Evolutionary conservation across 2,888 invertebrate genomes (phyloP), one percentile per base, ranked within the genome.

Genomic region (Drymonia ruficornis): DNA sequence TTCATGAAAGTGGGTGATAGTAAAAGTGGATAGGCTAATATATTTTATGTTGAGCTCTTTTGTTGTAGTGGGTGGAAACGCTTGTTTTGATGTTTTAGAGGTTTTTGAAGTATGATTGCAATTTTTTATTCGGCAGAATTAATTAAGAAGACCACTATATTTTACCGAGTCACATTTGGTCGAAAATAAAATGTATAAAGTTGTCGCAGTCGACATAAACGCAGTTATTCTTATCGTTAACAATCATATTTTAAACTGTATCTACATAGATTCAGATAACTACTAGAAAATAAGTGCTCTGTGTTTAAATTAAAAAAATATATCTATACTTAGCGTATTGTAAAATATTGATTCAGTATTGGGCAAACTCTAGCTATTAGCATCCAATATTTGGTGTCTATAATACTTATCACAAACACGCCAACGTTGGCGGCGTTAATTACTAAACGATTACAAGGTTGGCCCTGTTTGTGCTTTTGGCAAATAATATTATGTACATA

Each of bases 401-500:
- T 59, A 61, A 28, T 45, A 51, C 53, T 43, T 44, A 59, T 58
- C 49, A 52, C 59, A 61, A 63, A 65, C 61, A 62, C 51, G 50
- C 60, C 61, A 63, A 61, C 56, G 67, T 67, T 67, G 72, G 65
- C 63, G 59, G 61, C 70, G 60, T 63, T 70, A 54, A 61, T 63
- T 57, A 70, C 62, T 65, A 63, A 76, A 72, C 66, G 59, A 74
- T 69, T 57, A 71, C 78, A 76, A 78, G 78, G 78, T 34, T 65
- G 53, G 50, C 47, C 43, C 46, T 61, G 63, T 62, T 63, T 63
- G 63, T 50, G 31, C 55, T 53, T 56, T 52, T 65, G 59, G 58
- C 58, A 66, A 66, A 65, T 59, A 53, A 46, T 59, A 56, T 52
- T 54, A 60, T 44, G 50, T 51, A 55, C 55, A 55, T 52, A 60